These are phyloP conservation scores for Pararge aegeria DNA, from an alignment of 1,140 invertebrate genomes.

Conservation along the genomic window DNA sequence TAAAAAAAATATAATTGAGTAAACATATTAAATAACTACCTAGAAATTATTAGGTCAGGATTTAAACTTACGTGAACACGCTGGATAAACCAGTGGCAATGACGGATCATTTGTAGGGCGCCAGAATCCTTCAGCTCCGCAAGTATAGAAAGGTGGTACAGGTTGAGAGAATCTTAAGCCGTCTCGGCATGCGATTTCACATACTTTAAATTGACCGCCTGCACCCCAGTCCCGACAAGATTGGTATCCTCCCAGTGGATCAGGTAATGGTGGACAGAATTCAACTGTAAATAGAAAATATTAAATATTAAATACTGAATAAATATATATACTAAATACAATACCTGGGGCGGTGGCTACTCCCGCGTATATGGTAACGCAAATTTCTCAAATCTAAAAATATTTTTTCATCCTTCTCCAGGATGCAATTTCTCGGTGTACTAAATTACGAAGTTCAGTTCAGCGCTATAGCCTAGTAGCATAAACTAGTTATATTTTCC, in stretches of 20 bases:
- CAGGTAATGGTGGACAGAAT: slow-evolving; percentile 92
- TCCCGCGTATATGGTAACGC: too few species aligned
- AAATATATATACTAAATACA: too few species aligned
- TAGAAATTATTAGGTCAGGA: slow-evolving; percentile 23
- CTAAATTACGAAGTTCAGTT: too few species aligned
- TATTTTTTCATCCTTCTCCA: too few species aligned
- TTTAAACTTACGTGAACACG: slow-evolving; percentile 89
- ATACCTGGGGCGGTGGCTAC: too few species aligned
- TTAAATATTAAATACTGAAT: not conserved
- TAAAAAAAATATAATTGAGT: slow-evolving; percentile 37
- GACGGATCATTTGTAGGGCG: slow-evolving; percentile 90
- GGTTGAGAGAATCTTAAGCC: slow-evolving; percentile 94
- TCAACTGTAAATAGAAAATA: slow-evolving; percentile 82
- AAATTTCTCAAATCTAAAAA: too few species aligned
- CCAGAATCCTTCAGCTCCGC: slow-evolving; percentile 98
- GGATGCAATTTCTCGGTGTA: too few species aligned
- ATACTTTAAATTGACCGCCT: slow-evolving; percentile 96
- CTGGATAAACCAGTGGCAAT: slow-evolving; percentile 91
- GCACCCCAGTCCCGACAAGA: slow-evolving; percentile 97
- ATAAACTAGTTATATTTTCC: too few species aligned
- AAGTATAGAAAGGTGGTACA: slow-evolving; percentile 97
- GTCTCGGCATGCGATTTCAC: slow-evolving; percentile 92
- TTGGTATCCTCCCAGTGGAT: slow-evolving; percentile 94
- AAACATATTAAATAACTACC: not conserved
- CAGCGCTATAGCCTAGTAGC: too few species aligned